Evolutionary conservation across 2,888 invertebrate species (phyloP).

Genomic region (Mesorhabditis belari): DNA sequence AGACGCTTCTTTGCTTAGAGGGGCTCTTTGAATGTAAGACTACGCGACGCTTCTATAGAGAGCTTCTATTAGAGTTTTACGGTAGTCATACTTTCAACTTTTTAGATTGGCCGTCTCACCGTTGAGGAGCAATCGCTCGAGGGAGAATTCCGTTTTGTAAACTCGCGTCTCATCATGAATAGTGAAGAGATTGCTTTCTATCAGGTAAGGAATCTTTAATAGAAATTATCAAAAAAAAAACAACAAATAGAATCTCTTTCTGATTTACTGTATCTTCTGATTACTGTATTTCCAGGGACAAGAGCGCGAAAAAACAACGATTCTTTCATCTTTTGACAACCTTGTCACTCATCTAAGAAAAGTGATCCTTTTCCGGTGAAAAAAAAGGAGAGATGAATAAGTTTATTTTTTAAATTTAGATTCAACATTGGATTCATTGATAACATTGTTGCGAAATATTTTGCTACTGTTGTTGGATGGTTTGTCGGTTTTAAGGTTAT

Average conservation of each 20-base stretch:
- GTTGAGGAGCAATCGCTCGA: slow-evolving; percentile 92
- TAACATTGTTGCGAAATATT: slow-evolving; percentile 90
- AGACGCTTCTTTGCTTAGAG: too few relatives aligned
- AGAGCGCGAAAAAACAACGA: slow-evolving; percentile 73
- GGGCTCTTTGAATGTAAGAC: too few relatives aligned
- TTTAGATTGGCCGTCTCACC: slow-evolving; percentile 68
- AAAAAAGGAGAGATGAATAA: neutral
- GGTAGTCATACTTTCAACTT: too few relatives aligned
- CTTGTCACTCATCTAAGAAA: slow-evolving; percentile 59
- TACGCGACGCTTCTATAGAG: too few relatives aligned
- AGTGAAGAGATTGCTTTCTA: slow-evolving; percentile 81
- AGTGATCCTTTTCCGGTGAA: slow-evolving; percentile 28
- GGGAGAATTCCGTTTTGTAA: slow-evolving; percentile 93
- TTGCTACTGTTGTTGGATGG: slow-evolving; percentile 92
- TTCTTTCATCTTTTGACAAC: slow-evolving; percentile 81
- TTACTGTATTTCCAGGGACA: slow-evolving; percentile 48
- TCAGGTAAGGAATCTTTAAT: slow-evolving; percentile 47
- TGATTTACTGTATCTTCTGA: too few relatives aligned
- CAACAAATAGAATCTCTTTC: neutral
- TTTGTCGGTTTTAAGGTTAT: slow-evolving; percentile 59
- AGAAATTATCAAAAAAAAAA: neutral
- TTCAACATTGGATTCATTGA: slow-evolving; percentile 80
- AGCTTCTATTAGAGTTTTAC: too few relatives aligned
- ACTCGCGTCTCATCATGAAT: slow-evolving; percentile 89
- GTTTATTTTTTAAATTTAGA: slow-evolving; percentile 18